Base-by-base conservation (phyloP, 2,797 vertebrate genomes). In the Bradypodion pumilum region DNA sequence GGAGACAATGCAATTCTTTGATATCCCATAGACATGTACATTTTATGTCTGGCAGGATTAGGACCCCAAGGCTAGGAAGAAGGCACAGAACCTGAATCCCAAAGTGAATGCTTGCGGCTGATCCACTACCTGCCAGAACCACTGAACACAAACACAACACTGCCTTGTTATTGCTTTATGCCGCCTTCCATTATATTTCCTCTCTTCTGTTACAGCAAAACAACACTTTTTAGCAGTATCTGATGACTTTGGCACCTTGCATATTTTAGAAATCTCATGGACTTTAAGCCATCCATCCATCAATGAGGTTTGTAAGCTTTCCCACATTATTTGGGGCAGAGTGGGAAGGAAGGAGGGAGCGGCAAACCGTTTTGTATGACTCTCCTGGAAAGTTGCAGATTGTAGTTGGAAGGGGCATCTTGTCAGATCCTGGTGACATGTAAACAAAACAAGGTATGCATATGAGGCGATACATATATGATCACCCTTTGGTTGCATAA, bases 201-300 rank as follows among this genome's bases (percentile, higher is more conserved):
- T 62, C 9, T 82, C 73, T 74, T 78, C 88, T 83, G 82, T 91
- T 92, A 49, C 92, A 99, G 97, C 95, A 63, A 97, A 96, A 91
- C 97, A 98, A 90, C 97, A 99, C 83, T 96, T 98, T 89, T 91
- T 99, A 93, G 97, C 98, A 2, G 93, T 98, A 87, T 95, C 96
- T 16, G 98, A 99, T 52, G 93, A 96, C 74, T 92, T 95, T 56
- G 98, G 98, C 83, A 95, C 96, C 1, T 92, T 99, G 70, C 96
- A 95, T 81, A 91, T 99, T 92, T 94, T 99, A 78, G 96, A 98
- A 94, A 95, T 99, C 86, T 96, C 97, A 40, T 97, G 96, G 95
- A 91, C 85, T 0, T 89, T 98, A 87, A 95, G 93, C 86, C 89
- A 88, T 62, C 93, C 97, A 65, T 94, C 92, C 0, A 87, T 16